Evolutionary conservation across 2,113 vertebrate species (phyloP), one percentile per base, ranked within the genome.

Genomic region (Eclectus roratus): DNA sequence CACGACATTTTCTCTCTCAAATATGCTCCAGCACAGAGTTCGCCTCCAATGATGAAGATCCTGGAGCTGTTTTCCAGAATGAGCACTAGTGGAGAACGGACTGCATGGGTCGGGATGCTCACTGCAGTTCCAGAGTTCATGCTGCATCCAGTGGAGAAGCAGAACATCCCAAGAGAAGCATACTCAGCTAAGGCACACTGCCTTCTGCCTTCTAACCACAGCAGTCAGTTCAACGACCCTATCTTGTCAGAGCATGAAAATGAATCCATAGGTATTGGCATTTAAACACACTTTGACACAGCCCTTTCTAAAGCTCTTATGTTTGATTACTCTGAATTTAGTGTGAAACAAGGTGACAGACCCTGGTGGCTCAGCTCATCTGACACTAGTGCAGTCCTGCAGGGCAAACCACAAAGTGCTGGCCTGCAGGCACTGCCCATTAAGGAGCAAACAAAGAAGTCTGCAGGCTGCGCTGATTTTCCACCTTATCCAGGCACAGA

Each of bases 261-360:
- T 0, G 29, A 72, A 29, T 9, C 47, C 64, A 8, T 25, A 46
- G 50, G 63, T 56, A 76, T 47, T 0, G 3, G 4, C 63, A 10
- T 29, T 5, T 6, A 29, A 66, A 56, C 39, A 24, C 69, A 13
- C 8, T 6, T 29, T 43, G 91, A 63, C 63, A 46, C 3, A 17
- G 2, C 43, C 1, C 44, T 5, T 60, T n/a, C 72, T 11, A 37
- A 24, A 70, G 80, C 73, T 52, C 10, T 53, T 71, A 1, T 1
- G 12, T 58, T 6, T 5, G 52, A 43, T 73, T 5, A 24, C 47
- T 3, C 37, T 31, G 58, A 21, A 14, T 8, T 33, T 24, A 79
- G 3, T 1, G 1, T 1, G 23, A 44, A 7, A 10, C 37, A 23
- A 78, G 84, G 69, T 50, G 88, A 44, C 78, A 5, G 23, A 2